These are phyloP conservation scores for Eucera pruinosa DNA, from an alignment of 2,888 invertebrate genomes.

Conservation along the genomic window DNA sequence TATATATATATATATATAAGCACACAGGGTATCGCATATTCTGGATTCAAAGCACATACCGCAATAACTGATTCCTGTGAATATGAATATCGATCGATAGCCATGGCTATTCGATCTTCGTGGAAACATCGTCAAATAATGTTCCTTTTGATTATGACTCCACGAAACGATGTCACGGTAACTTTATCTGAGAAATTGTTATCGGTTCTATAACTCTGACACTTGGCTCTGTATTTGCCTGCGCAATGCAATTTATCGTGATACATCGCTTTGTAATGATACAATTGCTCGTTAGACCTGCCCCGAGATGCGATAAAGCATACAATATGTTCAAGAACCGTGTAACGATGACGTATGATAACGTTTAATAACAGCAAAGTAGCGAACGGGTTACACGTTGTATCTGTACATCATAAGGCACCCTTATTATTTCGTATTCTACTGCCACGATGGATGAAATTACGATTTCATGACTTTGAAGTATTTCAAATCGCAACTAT, in stretches of 20 bases:
- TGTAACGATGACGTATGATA: slow-evolving; percentile 34
- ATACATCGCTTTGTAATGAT: neutral
- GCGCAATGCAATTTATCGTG: slow-evolving; percentile 18
- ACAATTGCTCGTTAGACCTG: slow-evolving; percentile 19
- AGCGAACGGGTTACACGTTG: slow-evolving; percentile 4
- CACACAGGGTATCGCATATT: slow-evolving; percentile 24
- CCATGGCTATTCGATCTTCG: slow-evolving; percentile 3
- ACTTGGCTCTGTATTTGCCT: neutral
- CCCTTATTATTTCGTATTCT: neutral
- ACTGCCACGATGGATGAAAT: neutral
- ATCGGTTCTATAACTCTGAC: neutral
- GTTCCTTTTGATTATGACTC: neutral
- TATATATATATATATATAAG: no score
- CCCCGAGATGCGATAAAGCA: neutral
- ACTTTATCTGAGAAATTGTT: slow-evolving; percentile 16
- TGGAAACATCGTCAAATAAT: neutral
- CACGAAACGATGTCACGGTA: neutral
- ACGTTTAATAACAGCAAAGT: slow-evolving; percentile 20
- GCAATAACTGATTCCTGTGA: slow-evolving; percentile 2
- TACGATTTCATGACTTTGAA: no score
- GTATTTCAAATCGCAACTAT: no score
- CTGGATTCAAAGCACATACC: slow-evolving; percentile 14
- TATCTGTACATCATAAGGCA: neutral
- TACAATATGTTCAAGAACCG: neutral
- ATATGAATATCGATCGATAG: neutral